Evolutionary conservation across 2,113 vertebrate genomes (phyloP).

Genomic region (Tupaia chinensis): DNA sequence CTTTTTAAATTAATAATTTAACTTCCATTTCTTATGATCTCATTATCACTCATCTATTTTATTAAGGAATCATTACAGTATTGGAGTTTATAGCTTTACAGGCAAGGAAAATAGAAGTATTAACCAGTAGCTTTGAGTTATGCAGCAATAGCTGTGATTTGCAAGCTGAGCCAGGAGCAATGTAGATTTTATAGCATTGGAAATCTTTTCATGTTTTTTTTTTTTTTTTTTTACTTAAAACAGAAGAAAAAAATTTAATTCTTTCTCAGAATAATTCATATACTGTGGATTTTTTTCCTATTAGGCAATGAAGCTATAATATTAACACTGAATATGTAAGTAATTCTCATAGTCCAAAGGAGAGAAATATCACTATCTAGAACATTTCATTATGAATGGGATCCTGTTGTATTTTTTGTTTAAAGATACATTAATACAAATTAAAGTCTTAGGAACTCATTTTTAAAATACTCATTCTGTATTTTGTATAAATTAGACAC

Average conservation of each 20-base stretch:
- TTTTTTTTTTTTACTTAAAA: conserved; percentile 79
- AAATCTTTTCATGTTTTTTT: conserved; percentile 85
- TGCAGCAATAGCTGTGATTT: conserved; percentile 76
- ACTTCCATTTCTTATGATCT: conserved; percentile 84
- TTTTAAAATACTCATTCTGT: conserved; percentile 81
- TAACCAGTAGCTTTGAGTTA: conserved; percentile 73
- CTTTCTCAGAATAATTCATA: conserved; percentile 85
- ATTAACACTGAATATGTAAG: conserved; percentile 88
- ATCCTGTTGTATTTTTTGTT: conserved; percentile 82
- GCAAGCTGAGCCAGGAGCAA: conserved; percentile 79
- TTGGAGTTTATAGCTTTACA: conserved; percentile 86
- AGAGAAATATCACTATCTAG: conserved; percentile 88
- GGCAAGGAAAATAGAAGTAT: conserved; percentile 64
- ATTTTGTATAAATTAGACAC: conserved; percentile 82
- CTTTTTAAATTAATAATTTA: conserved; percentile 91
- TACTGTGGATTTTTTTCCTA: conserved; percentile 85
- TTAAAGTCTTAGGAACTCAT: conserved; percentile 81
- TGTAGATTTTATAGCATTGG: conserved; percentile 83
- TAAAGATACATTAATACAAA: conserved; percentile 85
- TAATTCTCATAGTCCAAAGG: conserved; percentile 88
- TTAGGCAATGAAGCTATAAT: conserved; percentile 84
- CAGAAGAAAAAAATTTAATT: conserved; percentile 82
- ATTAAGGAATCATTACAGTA: conserved; percentile 87
- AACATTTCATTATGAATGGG: conserved; percentile 88
- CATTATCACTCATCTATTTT: conserved; percentile 85